phyloP scores from a whole-genome alignment of 1,140 invertebrate species.

The Neoseiulus cucumeris region DNA sequence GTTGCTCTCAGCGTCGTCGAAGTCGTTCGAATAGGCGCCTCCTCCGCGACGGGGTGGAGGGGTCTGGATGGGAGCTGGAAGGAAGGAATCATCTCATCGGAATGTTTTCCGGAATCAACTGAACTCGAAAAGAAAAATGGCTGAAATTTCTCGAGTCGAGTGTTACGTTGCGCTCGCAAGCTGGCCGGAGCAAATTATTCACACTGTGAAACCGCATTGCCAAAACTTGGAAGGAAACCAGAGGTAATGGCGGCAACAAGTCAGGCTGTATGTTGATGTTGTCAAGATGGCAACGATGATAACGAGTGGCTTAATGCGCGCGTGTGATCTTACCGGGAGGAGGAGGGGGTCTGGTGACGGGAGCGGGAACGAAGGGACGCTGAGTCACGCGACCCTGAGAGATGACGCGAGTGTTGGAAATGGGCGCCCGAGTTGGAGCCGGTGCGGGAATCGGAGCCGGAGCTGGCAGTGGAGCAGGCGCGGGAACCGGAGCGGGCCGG shows the following conservation, averaged over 20 bases:
- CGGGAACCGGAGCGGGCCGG: neutral
- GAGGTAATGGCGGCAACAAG: too few relatives aligned
- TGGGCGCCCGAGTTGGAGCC: neutral
- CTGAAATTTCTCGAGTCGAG: too few relatives aligned
- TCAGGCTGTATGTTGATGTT: too few relatives aligned
- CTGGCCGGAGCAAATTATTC: too few relatives aligned
- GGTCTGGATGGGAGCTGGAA: neutral
- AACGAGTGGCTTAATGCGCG: too few relatives aligned
- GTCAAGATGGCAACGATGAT: too few relatives aligned
- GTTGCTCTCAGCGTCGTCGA: slow-evolving; percentile 8
- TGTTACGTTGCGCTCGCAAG: too few relatives aligned
- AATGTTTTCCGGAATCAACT: too few relatives aligned
- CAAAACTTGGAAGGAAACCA: too few relatives aligned
- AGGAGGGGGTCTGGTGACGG: neutral
- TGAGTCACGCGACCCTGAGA: neutral
- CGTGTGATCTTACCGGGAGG: neutral
- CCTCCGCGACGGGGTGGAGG: neutral
- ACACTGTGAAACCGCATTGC: too few relatives aligned
- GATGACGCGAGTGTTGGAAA: neutral
- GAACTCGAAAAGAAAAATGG: too few relatives aligned
- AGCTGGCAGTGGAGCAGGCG: neutral
- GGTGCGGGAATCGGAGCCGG: neutral
- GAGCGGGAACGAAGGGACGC: neutral
- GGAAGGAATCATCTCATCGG: too few relatives aligned
- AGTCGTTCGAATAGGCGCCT: slow-evolving; percentile 8